A percentile compares a stretch with the other conserved stretches of the same genome.
Conservation (phyloP, 2,113 vertebrate genomes). For the Alosa alosa region DNA sequence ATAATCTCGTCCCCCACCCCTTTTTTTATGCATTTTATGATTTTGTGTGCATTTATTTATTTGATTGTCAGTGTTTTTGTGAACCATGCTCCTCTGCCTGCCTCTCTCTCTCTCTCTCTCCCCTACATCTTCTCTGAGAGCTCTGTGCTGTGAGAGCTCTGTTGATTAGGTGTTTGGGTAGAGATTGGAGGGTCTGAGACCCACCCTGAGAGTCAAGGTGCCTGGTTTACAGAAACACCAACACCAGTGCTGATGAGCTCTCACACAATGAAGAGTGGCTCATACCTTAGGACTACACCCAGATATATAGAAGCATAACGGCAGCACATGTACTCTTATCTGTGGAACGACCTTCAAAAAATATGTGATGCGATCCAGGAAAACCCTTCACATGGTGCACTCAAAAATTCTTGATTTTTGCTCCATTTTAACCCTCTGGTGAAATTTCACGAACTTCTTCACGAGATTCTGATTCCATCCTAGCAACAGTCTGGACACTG, state of each 20-base stretch:
- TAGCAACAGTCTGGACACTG: too few relatives aligned
- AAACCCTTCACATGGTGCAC: too few relatives aligned
- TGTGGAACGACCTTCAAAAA: neutral
- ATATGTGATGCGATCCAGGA: too few relatives aligned
- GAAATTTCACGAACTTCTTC: too few relatives aligned
- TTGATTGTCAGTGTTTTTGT: neutral
- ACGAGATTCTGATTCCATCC: too few relatives aligned
- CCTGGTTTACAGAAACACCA: neutral
- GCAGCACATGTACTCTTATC: neutral
- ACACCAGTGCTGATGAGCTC: neutral
- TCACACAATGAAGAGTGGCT: neutral
- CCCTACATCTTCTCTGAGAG: neutral
- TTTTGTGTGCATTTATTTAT: slow-evolving; percentile 5
- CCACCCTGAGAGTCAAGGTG: too few relatives aligned
- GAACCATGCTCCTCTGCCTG: neutral
- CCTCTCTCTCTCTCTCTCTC: neutral
- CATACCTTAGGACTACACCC: neutral
- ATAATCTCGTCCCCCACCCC: slow-evolving; percentile 51
- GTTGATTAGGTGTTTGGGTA: neutral
- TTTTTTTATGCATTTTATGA: slow-evolving; percentile 33
- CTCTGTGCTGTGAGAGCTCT: neutral
- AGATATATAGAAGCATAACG: neutral
- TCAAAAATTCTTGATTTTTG: too few relatives aligned
- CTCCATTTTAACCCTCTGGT: too few relatives aligned
- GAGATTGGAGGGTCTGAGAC: too few relatives aligned